Evolutionary conservation across 2,888 invertebrate species (phyloP).

Genomic region (Zelleria hepariella): DNA sequence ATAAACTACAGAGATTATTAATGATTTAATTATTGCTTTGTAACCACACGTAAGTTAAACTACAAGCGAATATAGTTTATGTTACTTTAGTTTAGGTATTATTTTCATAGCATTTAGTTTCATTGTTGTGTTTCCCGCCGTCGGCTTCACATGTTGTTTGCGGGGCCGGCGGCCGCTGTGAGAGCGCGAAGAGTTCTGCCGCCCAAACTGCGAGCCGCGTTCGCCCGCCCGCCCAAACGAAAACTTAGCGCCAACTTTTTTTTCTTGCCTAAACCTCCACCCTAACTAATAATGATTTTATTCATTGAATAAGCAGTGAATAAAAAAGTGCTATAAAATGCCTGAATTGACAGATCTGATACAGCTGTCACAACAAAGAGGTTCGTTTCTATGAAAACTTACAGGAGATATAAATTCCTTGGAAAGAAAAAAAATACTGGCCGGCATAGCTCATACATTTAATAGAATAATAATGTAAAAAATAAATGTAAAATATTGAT

Average conservation of each 20-base stretch:
- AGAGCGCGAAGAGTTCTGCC: slow-evolving; percentile 48
- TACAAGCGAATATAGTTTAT: neutral
- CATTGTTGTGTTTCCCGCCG: slow-evolving; percentile 12
- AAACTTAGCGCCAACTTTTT: slow-evolving; percentile 6
- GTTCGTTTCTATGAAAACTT: too few relatives aligned
- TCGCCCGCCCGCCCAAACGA: slow-evolving; percentile 26
- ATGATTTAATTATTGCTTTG: slow-evolving; percentile 20
- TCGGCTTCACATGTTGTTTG: slow-evolving; percentile 30
- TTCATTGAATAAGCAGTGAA: too few relatives aligned
- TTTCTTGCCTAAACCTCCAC: neutral
- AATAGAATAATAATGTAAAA: too few relatives aligned
- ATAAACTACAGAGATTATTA: slow-evolving; percentile 11
- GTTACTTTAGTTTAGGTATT: neutral
- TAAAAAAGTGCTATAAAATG: too few relatives aligned
- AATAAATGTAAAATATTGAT: too few relatives aligned
- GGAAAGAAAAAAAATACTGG: too few relatives aligned
- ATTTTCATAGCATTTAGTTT: neutral
- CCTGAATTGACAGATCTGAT: too few relatives aligned
- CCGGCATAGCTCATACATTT: too few relatives aligned
- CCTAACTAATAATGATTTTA: too few relatives aligned
- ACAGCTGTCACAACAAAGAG: too few relatives aligned
- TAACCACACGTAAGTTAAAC: slow-evolving; percentile 24
- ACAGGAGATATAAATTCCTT: too few relatives aligned
- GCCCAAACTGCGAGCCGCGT: slow-evolving; percentile 16
- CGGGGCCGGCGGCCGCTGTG: slow-evolving; percentile 28